phyloP scores from a whole-genome alignment of 2,888 invertebrate species.

The Cepaea hortensis region DNA sequence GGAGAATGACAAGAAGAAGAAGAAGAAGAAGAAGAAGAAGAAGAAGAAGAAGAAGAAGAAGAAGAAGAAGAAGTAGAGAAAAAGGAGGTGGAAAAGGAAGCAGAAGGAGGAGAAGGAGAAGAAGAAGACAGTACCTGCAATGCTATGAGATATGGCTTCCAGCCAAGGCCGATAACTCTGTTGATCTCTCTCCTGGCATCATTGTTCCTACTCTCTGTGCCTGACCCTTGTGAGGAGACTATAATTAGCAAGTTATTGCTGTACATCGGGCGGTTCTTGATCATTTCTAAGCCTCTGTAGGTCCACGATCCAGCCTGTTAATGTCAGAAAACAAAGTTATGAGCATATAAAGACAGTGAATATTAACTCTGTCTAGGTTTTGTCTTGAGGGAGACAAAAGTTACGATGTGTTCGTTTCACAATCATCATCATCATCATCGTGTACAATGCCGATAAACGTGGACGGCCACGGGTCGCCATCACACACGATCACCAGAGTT shows the following conservation, averaged over 20 bases:
- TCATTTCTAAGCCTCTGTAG: neutral
- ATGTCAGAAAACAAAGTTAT: neutral
- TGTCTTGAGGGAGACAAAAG: no score
- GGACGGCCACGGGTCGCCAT: no score
- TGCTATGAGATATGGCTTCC: neutral
- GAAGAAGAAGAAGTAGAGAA: neutral
- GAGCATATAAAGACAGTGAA: no score
- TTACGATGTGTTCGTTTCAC: no score
- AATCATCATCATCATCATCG: no score
- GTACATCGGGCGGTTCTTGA: neutral
- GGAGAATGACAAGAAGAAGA: neutral
- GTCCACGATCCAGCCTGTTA: constrained; percentile 41
- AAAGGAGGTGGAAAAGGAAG: neutral
- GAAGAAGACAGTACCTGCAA: constrained; percentile 1
- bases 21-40: neutral
- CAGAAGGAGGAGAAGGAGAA: neutral
- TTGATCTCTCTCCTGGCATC: neutral
- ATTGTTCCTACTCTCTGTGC: neutral
- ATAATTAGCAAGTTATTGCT: constrained; percentile 21
- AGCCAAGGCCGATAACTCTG: constrained; percentile 10
- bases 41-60: neutral
- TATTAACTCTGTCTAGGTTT: no score
- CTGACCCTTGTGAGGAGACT: constrained; percentile 27
- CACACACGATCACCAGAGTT: no score
- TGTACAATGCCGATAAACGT: no score